These are phyloP conservation scores for Zosterops hypoxanthus DNA, from an alignment of 2,113 vertebrate species.

Conservation along the genomic window DNA sequence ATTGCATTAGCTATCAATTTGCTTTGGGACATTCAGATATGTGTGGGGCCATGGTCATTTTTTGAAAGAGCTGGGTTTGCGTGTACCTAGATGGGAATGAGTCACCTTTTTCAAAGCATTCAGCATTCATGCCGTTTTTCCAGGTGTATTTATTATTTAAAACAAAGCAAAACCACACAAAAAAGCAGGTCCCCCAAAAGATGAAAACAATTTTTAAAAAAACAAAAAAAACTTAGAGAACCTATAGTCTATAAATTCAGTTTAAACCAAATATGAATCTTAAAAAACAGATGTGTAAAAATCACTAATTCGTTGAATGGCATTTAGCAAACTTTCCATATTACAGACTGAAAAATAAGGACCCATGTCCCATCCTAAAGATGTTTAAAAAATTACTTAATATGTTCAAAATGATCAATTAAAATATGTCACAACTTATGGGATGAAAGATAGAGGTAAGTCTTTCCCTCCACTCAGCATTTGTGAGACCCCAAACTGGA, in stretches of 20 bases:
- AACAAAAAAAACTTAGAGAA: too few relatives aligned
- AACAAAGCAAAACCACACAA: neutral
- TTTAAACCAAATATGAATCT: neutral
- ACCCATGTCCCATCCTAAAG: neutral
- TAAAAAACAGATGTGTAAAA: neutral
- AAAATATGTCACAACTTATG: neutral
- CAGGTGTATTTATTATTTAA: neutral
- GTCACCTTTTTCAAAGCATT: neutral
- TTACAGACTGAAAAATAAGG: neutral
- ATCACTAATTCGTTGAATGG: neutral
- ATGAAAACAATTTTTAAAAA: neutral
- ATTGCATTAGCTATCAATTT: neutral
- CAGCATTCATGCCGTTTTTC: neutral
- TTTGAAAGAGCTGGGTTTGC: neutral
- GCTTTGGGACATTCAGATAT: neutral
- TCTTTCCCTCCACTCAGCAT: neutral
- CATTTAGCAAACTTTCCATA: neutral
- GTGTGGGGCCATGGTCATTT: rapidly evolving
- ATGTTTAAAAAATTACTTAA: neutral
- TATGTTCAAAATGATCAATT: neutral
- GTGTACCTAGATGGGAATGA: neutral
- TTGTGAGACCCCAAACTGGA: neutral
- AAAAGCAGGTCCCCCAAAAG: neutral
- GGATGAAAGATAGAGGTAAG: neutral
- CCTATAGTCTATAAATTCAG: neutral